Base-by-base conservation (phyloP, 2,113 vertebrate species). In the Calypte anna region DNA sequence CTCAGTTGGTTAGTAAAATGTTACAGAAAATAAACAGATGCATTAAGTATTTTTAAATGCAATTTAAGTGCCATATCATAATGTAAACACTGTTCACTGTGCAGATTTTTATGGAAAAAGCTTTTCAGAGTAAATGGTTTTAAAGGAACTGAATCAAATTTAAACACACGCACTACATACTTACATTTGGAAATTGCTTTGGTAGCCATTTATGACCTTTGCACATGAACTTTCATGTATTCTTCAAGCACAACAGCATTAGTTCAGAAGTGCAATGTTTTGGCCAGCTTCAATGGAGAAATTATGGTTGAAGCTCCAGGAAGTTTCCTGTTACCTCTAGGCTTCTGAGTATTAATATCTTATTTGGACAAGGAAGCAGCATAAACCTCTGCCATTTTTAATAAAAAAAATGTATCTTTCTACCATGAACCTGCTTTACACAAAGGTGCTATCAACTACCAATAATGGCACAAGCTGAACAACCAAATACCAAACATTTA, bases 1-100 rank as follows among this genome's bases (percentile, higher is more conserved):
- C 93, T 93, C 69, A 2, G 3, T 59, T 58, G 43, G 79, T 94
- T 64, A 83, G 64, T 75, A 75, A 94, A 94, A 88, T 61, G 66
- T 79, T 82, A 90, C 88, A 93, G 72, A 50, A 96, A 94, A 94
- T 77, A 95, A 94, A 93, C 2, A 97, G 86, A 78, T 54, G 40
- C 30, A 62, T 55, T 53, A 82, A 73, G 2, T 21, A 5, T 75
- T 86, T 74, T 61, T 30, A 28, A 36, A 88, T 63, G 72, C 76
- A 82, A 55, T 86, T 14, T 55, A 53, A 94, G 73, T 75, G 68
- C 68, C 66, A 53, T 53, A 86, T 43, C 61, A 82, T 53, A 90
- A 83, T 1, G 5, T 86, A 91, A 97, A 94, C 88, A 86, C 82
- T 90, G 94, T 84, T 62, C 84, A 86, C 38, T 81, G 46, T 7